Percentiles rank a stretch among this genome's conserved stretches.
phyloP scores from a whole-genome alignment of 2,113 vertebrate genomes.

The Axis porcinus region DNA sequence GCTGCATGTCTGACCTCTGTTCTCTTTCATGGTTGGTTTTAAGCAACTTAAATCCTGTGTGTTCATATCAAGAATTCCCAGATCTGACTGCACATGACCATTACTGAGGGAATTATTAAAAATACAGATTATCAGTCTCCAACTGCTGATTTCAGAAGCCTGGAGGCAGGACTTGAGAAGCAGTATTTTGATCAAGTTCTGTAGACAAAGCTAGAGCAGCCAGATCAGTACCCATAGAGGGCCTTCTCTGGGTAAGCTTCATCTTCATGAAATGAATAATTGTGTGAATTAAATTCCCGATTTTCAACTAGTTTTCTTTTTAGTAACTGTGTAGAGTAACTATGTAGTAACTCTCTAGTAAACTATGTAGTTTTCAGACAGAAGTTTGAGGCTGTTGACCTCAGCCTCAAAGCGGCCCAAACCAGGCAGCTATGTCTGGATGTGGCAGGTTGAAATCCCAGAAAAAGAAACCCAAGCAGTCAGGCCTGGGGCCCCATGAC shows the following conservation, averaged over 20 bases:
- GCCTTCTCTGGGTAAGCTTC: background rate
- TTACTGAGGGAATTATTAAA: background rate
- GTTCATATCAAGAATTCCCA: background rate
- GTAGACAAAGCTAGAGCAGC: too few species aligned
- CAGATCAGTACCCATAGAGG: background rate
- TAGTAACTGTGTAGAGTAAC: background rate
- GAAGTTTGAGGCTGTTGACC: background rate
- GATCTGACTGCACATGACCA: background rate
- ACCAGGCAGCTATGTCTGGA: fast-evolving
- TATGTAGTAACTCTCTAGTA: background rate
- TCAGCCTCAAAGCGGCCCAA: background rate
- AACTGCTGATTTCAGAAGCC: background rate
- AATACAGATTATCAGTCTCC: background rate
- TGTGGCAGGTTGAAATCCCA: background rate
- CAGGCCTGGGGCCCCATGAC: background rate
- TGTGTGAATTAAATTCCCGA: background rate
- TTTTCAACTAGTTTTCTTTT: background rate
- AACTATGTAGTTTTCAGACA: background rate
- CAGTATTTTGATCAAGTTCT: background rate
- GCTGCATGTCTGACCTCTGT: background rate
- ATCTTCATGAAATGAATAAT: background rate
- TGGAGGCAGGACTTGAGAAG: background rate
- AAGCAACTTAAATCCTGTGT: background rate
- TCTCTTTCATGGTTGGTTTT: background rate
- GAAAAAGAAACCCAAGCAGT: background rate